Evolutionary conservation across 2,888 invertebrate species (phyloP).

Genomic region (Brenthis ino): DNA sequence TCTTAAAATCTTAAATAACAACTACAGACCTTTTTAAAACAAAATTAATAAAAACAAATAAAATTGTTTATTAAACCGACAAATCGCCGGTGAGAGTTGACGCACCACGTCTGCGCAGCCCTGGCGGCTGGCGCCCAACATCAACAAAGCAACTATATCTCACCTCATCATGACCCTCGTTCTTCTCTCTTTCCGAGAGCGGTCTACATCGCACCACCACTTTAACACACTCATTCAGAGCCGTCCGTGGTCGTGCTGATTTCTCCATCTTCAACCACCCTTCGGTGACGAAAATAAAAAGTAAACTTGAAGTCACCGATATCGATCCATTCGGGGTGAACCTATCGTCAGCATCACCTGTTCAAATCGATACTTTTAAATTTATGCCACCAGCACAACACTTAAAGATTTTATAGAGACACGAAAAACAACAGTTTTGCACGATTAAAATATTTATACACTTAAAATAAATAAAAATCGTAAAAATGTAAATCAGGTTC

Average conservation of each 20-base stretch:
- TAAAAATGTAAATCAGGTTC: constrained; percentile 58
- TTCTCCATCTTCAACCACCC: constrained; percentile 73
- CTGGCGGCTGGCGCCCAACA: constrained; percentile 41
- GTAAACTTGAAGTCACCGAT: constrained; percentile 69
- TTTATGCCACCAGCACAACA: constrained; percentile 42
- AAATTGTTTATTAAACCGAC: background rate
- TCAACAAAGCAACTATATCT: constrained; percentile 51
- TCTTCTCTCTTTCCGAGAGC: constrained; percentile 92
- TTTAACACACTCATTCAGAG: constrained; percentile 93
- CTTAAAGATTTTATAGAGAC: constrained; percentile 46
- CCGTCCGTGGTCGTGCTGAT: constrained; percentile 76
- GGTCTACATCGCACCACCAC: constrained; percentile 99
- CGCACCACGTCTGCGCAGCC: constrained; percentile 53
- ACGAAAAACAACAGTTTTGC: constrained; percentile 53
- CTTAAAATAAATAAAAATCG: constrained; percentile 74
- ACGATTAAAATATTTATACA: constrained; percentile 63
- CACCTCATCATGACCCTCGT: constrained; percentile 86
- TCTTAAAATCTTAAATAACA: background rate
- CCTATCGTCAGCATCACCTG: constrained; percentile 70
- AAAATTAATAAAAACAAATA: background rate
- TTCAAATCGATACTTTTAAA: constrained; percentile 48
- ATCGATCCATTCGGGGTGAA: constrained; percentile 78
- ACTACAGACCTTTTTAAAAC: background rate
- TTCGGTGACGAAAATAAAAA: constrained; percentile 55
- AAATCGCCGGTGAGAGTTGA: constrained; percentile 1